These are phyloP conservation scores for Phortica okadai DNA, from an alignment of 2,888 invertebrate genomes.

Conservation along the genomic window DNA sequence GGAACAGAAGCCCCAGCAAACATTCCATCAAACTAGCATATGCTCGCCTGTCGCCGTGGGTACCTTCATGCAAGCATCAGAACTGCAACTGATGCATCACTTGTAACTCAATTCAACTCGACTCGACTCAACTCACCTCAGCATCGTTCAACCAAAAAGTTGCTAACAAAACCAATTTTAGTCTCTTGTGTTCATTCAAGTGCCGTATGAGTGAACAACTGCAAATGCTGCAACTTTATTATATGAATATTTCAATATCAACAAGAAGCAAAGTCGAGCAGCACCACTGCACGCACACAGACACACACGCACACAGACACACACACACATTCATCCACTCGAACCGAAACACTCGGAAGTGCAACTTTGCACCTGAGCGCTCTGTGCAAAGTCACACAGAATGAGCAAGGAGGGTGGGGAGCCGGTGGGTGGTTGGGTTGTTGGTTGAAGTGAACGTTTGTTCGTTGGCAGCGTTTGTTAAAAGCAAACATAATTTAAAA, in stretches of 20 bases:
- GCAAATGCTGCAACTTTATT: conserved; percentile 56
- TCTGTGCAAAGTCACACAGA: background rate
- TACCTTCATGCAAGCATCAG: too few species aligned
- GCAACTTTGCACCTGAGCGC: conserved; percentile 29
- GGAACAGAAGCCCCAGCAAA: too few species aligned
- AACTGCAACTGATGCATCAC: too few species aligned
- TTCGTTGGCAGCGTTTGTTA: conserved; percentile 45
- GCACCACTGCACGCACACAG: conserved; percentile 43
- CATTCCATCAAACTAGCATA: too few species aligned
- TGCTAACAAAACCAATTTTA: conserved; percentile 57
- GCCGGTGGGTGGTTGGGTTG: background rate
- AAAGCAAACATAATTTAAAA: conserved; percentile 72
- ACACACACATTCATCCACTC: conserved; percentile 5
- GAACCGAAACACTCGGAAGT: background rate
- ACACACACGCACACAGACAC: conserved; percentile 5
- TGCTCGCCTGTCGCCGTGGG: too few species aligned
- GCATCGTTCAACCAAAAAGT: conserved; percentile 37
- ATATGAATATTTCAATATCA: conserved; percentile 65
- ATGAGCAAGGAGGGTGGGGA: background rate
- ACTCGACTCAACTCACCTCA: too few species aligned
- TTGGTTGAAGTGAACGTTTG: too few species aligned
- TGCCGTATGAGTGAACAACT: conserved; percentile 38
- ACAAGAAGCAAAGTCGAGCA: conserved; percentile 39
- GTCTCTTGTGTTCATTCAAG: conserved; percentile 38
- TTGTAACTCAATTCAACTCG: too few species aligned